Evolutionary conservation across 2,113 vertebrate genomes (phyloP).

Genomic region (Ageneiosus marmoratus): DNA sequence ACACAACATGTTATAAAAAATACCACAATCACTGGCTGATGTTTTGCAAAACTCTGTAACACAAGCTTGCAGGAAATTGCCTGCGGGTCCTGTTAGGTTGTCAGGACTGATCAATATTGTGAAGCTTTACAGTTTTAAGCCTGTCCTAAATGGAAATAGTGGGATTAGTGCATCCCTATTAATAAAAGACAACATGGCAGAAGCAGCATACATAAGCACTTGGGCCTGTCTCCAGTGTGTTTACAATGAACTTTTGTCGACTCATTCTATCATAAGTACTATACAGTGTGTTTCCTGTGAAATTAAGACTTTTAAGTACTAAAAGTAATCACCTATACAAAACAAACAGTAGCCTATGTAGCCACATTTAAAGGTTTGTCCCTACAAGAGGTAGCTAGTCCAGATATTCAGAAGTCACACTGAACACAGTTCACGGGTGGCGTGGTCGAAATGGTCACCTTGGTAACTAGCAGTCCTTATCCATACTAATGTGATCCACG

Average conservation of each 20-base stretch:
- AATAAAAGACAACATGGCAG: neutral
- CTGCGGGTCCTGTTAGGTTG: neutral
- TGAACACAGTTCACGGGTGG: constrained; percentile 21
- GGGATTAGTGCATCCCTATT: constrained; percentile 2
- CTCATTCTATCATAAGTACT: constrained; percentile 34
- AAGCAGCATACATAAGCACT: constrained; percentile 30
- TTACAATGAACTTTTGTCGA: neutral
- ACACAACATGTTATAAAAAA: neutral
- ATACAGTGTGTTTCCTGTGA: constrained; percentile 21
- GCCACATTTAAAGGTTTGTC: constrained; percentile 41
- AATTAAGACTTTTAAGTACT: neutral
- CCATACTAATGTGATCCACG: constrained; percentile 16
- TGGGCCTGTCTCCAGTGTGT: constrained; percentile 13
- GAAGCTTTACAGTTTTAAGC: neutral
- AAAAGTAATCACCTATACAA: constrained; percentile 57
- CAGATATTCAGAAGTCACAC: constrained; percentile 52
- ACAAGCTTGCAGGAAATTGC: neutral
- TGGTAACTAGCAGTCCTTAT: constrained; percentile 46
- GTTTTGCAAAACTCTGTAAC: neutral
- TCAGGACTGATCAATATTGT: neutral
- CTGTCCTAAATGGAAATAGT: neutral
- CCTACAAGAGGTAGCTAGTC: constrained; percentile 75
- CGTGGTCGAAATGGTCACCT: constrained; percentile 11
- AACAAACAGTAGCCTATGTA: constrained; percentile 49
- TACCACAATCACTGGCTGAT: neutral